A percentile compares a stretch with the other conserved stretches of the same genome.
Evolutionary conservation across 2,888 invertebrate genomes (phyloP).

Genomic region (Troides aeacus): DNA sequence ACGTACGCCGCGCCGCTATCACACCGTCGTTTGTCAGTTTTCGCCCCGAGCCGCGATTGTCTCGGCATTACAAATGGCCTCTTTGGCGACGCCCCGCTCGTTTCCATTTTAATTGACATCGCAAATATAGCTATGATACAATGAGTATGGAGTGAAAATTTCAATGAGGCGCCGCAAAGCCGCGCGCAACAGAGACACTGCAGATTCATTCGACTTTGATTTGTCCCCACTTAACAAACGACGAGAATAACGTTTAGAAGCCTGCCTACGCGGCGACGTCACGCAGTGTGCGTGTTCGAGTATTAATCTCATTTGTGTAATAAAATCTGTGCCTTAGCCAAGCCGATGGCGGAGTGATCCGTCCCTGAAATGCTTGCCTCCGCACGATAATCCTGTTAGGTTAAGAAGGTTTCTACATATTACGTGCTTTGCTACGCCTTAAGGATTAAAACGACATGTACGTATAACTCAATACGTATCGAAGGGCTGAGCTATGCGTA

Average conservation of each 20-base stretch:
- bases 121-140: conserved; percentile 35
- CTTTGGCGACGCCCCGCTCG: conserved; percentile 58
- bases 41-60: conserved; percentile 68
- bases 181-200: conserved; percentile 31
- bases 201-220: conserved; percentile 41
- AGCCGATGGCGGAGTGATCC: conserved; percentile 72
- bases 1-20: conserved; percentile 53
- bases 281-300: conserved; percentile 53
- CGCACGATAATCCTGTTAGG: conserved; percentile 86
- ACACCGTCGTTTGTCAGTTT: conserved; percentile 70
- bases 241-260: conserved; percentile 37
- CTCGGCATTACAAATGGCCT: conserved; percentile 66
- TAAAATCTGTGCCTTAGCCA: conserved; percentile 78
- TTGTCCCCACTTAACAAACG: conserved; percentile 36
- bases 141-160: conserved; percentile 33
- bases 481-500: conserved; percentile 40
- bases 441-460: conserved; percentile 81
- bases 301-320: conserved; percentile 80
- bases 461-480: conserved; percentile 65
- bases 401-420: conserved; percentile 87
- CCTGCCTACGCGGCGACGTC: conserved; percentile 41
- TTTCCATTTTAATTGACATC: conserved; percentile 64
- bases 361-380: conserved; percentile 82
- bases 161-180: conserved; percentile 34
- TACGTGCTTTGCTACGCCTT: conserved; percentile 85